Base-by-base conservation (phyloP, 2,797 vertebrate genomes). In the Sebastes cheni region DNA sequence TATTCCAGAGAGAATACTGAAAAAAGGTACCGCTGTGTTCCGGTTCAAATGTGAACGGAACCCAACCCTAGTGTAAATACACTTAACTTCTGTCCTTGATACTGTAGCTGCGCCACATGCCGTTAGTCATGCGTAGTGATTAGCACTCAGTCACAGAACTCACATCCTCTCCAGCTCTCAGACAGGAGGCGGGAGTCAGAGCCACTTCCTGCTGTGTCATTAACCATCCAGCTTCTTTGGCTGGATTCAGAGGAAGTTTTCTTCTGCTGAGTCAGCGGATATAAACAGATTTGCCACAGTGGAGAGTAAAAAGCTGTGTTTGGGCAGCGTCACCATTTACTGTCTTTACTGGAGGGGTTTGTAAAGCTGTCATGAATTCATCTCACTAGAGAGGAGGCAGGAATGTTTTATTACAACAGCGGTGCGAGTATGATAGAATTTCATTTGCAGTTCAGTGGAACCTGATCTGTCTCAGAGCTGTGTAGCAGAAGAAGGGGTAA, bases 181-280 rank as follows among this genome's bases (percentile, higher is more conserved):
- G 81, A 89, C 92, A 94, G 95, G 94, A 95, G 95, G 89, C 68
- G 8, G n/a, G 75, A 90, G 81, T 94, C 91, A 93, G 75, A 82
- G 87, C 80, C 89, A 72, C 89, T 94, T 96, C 93, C 95, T 94
- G 89, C 92, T 94, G 85, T 91, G 89, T 95, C 93, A 94, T 86
- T 83, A 82, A 87, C 86, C 83, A 61, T 81, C 69, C 70, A 81
- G 87, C 85, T 83, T 68, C 79, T 91, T 81, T 79, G 59, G 75
- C 29, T 69, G 73, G 79, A 87, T 86, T 86, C 30, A 90, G 72
- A 88, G 88, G 92, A 91, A 90, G 83, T 89, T 89, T 83, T 82
- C 36, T 79, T 71, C 69, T 77, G 92, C 91, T 94, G 93, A 94
- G 67, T 94, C 93, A 91, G 89, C 65, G 65, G 9, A 73, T 80